Evolutionary conservation across 2,888 invertebrate species (phyloP), one percentile per base, ranked within the genome.

Genomic region (Cistogaster globosa): DNA sequence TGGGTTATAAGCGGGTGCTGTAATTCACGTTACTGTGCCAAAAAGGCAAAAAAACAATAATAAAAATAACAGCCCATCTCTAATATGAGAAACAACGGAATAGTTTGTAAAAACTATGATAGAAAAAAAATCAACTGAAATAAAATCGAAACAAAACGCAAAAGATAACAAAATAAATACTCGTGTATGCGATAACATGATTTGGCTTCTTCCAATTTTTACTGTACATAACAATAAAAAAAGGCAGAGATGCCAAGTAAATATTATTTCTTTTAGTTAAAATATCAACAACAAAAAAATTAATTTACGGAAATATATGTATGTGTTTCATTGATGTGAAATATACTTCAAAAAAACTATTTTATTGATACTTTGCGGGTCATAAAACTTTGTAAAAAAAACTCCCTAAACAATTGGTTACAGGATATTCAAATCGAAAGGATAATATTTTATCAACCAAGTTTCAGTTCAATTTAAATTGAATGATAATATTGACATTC

Each of bases 81-180:
- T 71, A 81, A 83, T 57, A 75, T 82, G 75, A 45, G 79, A 62
- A 57, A 63, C 71, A 62, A 63, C 76, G 45, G 32, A 83, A 77
- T 65, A 71, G 76, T 77, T 77, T 51, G 20, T 42, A 67, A 72
- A 80, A 38, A 18, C 32, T 36, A 58, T n/a, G 22, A 20, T n/a
- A 14, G n/a, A n/a, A 45, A 53, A 65, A 57, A 57, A 68, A 8
- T 42, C n/a, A 78, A 78, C 69, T 62, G 45, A 71, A 68, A 77
- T 63, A 77, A 76, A 71, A 77, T 77, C 76, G 60, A 65, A 83
- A 76, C 83, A 78, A 71, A 86, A 80, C 51, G 65, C 67, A 80
- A 80, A 71, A 75, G 77, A 78, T 84, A 84, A 81, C 80, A 81
- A 84, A 83, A 76, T 74, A 74, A 45, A 8, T 63, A 62, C 62